Evolutionary conservation across 1,140 invertebrate species (phyloP), one percentile per base, ranked within the genome.

Genomic region (Chelonus insularis): DNA sequence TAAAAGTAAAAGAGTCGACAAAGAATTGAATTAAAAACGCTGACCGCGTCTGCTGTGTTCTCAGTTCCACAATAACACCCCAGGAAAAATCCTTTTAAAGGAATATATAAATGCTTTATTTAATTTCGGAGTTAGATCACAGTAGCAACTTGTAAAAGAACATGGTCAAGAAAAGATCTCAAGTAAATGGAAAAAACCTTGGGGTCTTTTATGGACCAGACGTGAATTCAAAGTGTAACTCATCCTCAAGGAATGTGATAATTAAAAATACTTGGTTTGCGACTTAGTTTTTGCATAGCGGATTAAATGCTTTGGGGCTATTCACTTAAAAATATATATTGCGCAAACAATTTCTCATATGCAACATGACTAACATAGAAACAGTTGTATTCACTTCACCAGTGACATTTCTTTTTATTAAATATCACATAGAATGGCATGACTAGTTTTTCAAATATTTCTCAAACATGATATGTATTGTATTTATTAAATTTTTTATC

Each of bases 41-140:
- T 34, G 39, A 41, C 16, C 2, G 16, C 39, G 1, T 12, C 2
- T 16, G 21, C 36, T 43, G 57, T 9, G 56, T 52, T 54, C 47
- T 60, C 18, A 9, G n/a, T 12, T n/a, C 16, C 41, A 0, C 25
- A 34, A 37, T 51, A 58, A 48, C 36, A 14, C 16, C 23, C 50
- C 43, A 12, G 7, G 23, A 16, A 18, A 20, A 23, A 39, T 62
- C 57, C 47, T 36, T 57, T 50, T 41, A n/a, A 21, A 41, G 39
- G 62, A 67, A 69, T 68, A 69, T 70, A 70, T 70, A 64, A 70
- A 72, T 64, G 63, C 52, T 69, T 68, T 67, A 69, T 70, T 67
- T 67, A 68, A 72, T 70, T 72, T 65, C 29, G 32, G 41, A 67
- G 63, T 62, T 58, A 51, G 54, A 63, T 57, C 25, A 56, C 29